Percentiles rank a stretch among this genome's conserved stretches.
These are phyloP conservation scores for Archegozetes longisetosus DNA, from an alignment of 1,140 invertebrate species.

Conservation along the genomic window DNA sequence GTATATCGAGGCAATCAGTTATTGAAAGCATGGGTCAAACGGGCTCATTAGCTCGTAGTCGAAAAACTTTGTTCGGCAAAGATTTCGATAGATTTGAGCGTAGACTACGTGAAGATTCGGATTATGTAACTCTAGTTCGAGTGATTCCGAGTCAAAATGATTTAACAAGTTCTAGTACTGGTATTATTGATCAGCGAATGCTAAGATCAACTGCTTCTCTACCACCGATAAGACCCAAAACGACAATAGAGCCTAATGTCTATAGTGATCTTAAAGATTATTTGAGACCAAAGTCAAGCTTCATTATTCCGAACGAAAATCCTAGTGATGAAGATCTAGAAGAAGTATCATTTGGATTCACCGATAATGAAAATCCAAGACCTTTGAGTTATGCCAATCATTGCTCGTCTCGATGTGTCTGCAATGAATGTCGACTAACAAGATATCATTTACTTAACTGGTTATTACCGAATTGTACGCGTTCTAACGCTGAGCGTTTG, in stretches of 20 bases:
- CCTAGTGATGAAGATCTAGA: neutral
- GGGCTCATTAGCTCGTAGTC: neutral
- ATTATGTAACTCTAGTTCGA: neutral
- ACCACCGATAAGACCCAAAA: neutral
- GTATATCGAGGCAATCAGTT: too few species aligned
- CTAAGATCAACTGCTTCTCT: neutral
- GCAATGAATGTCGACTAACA: neutral
- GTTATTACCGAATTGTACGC: constrained; percentile 11
- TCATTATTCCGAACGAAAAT: neutral
- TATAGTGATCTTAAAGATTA: neutral
- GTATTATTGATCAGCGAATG: neutral
- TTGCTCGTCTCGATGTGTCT: neutral
- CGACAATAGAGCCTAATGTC: neutral
- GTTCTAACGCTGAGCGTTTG: constrained; percentile 3
- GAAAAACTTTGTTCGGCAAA: neutral
- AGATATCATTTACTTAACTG: constrained; percentile 9
- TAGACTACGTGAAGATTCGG: neutral
- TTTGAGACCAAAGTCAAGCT: neutral
- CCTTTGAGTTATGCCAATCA: neutral
- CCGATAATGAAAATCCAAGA: neutral
- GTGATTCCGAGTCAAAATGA: neutral
- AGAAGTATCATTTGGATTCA: neutral
- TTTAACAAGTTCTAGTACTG: neutral
- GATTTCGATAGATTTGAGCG: neutral
- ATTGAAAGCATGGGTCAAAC: neutral